Conservation (phyloP, 2,888 invertebrate genomes). For the Agonum fuliginosum region DNA sequence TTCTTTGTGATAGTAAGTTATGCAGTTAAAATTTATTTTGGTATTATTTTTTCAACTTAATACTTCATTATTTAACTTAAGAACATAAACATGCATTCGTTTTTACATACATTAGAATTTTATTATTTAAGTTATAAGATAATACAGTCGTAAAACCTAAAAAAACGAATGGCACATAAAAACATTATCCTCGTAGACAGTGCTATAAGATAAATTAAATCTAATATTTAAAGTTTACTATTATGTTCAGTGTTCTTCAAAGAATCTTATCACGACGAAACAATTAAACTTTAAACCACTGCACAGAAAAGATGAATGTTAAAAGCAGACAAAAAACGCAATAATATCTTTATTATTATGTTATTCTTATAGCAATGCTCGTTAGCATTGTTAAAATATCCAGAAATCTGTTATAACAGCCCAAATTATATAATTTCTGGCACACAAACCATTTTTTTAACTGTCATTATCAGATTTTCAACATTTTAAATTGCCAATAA, state of each 20-base stretch:
- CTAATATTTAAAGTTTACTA: not conserved
- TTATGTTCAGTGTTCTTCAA: not conserved
- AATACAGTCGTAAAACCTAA: too few relatives aligned
- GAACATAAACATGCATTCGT: too few relatives aligned
- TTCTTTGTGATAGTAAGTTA: too few relatives aligned
- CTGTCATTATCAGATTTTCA: slow-evolving; percentile 1
- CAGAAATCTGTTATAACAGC: not conserved
- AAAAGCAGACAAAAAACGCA: slow-evolving; percentile 4
- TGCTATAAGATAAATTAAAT: too few relatives aligned
- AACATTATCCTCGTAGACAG: too few relatives aligned
- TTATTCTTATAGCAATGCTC: not conserved
- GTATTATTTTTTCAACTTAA: too few relatives aligned
- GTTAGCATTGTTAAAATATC: not conserved
- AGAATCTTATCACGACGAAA: slow-evolving; percentile 1
- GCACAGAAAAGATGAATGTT: not conserved
- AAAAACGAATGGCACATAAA: too few relatives aligned
- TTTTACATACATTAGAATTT: too few relatives aligned
- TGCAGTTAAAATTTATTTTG: too few relatives aligned
- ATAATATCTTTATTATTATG: not conserved
- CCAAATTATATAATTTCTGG: not conserved
- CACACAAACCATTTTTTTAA: not conserved
- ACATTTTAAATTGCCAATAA: not conserved
- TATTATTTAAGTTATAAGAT: too few relatives aligned
- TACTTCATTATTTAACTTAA: too few relatives aligned
- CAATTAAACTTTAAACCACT: not conserved